phyloP scores from a whole-genome alignment of 2,797 vertebrate species.

The Chaetophractus vellerosus region DNA sequence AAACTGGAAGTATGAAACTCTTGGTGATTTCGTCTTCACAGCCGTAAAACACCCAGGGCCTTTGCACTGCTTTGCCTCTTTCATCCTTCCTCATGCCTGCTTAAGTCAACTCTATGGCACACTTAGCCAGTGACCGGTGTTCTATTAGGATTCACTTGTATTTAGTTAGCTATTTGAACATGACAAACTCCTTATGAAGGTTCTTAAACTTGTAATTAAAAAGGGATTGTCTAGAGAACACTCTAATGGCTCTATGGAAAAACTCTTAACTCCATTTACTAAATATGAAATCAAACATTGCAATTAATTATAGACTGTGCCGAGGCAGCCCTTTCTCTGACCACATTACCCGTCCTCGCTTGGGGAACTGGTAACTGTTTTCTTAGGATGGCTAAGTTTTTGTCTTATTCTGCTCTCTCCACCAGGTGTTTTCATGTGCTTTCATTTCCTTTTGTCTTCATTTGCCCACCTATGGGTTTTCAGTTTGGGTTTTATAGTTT shows the following conservation, averaged over 20 bases:
- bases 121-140: background rate
- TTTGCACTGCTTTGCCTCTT: background rate
- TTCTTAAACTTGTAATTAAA: constrained; percentile 80
- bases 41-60: background rate
- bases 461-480: background rate
- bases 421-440: background rate
- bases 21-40: background rate
- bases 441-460: background rate
- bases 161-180: constrained; percentile 61
- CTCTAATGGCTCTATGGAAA: constrained; percentile 57
- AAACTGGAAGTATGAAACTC: background rate
- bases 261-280: constrained; percentile 67
- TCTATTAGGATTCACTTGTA: constrained; percentile 31
- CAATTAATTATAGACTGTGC: constrained; percentile 62
- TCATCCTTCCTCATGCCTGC: background rate
- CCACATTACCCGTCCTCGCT: background rate
- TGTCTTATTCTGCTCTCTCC: background rate
- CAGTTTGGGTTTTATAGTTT: background rate
- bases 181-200: constrained; percentile 72
- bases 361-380: background rate
- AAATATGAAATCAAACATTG: constrained; percentile 67
- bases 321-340: constrained; percentile 31
- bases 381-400: background rate
- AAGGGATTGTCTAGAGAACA: constrained; percentile 71
- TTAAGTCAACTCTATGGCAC: background rate